Base-by-base conservation (phyloP, 2,888 invertebrate species). In the Halictus ligatus region DNA sequence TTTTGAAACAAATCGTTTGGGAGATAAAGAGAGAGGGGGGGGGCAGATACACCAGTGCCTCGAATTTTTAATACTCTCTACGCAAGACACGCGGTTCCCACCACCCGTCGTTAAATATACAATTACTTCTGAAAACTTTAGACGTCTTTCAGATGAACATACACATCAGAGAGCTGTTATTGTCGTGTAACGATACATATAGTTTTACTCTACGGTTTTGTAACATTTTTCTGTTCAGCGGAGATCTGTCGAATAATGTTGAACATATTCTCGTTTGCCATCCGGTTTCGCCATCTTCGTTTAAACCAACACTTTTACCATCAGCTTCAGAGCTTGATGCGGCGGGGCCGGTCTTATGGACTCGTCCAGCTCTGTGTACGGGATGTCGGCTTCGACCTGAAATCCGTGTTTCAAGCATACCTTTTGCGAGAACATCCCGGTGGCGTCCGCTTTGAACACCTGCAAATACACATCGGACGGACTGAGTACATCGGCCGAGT, bases 401-500 rank as follows among this genome's bases (percentile, higher is more conserved):
- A 98, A 97, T 1, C 97, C 98, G 72, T 97, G 96, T 48, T 97
- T 97, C 91, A 96, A 96, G 85, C 97, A 97, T 80, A 98, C 97
- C 91, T 97, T 97, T 93, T 98, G 98, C 0, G 98, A 98, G 92
- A 96, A 98, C 3, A 97, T 96, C 35, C 98, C 98, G 0, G 98
- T 98, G 1, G 98, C 98, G 93, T 98, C 98, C 29, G 97, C 97
- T 95, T 98, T 98, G 91, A 98, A 96, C 43, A 98, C 93, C 97
- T 98, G 95, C 69, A 96, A 96, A 96, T 21, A 88, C 60, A 73
- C 25, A 46, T 58, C 2, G 25, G 25, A 69, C 2, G 15, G 43
- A 75, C 75, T 78, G 25, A 85, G 18, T 5, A 75, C 18, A 35
- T 4, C 2, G 18, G 43, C 25, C n/a, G 21, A 1, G 1, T 6